These are phyloP conservation scores for Paralichthys olivaceus DNA, from an alignment of 2,113 vertebrate genomes.

Conservation along the genomic window DNA sequence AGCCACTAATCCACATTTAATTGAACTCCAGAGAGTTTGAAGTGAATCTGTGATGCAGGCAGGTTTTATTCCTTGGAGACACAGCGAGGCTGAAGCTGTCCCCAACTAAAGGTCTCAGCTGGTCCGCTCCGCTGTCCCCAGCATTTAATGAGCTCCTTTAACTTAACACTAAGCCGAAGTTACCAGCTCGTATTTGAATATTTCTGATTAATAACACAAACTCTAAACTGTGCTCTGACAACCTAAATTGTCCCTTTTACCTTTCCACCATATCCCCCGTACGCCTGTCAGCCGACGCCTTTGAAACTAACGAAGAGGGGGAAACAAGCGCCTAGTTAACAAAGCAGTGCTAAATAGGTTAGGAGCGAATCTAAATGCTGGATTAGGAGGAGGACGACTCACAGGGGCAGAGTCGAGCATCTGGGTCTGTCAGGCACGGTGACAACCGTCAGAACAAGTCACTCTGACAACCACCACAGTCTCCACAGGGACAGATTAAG, in stretches of 20 bases:
- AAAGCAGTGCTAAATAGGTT: slow-evolving; percentile 73
- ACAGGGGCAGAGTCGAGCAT: slow-evolving; percentile 81
- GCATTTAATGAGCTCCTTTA: slow-evolving; percentile 84
- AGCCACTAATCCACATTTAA: slow-evolving; percentile 97
- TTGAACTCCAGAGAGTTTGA: slow-evolving; percentile 99
- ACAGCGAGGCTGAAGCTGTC: slow-evolving; percentile 64
- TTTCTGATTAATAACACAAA: slow-evolving; percentile 78
- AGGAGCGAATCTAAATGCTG: slow-evolving; percentile 81
- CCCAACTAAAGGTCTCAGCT: slow-evolving; percentile 85
- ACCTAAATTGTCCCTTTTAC: slow-evolving; percentile 56
- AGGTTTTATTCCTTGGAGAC: slow-evolving; percentile 79
- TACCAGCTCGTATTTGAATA: slow-evolving; percentile 74
- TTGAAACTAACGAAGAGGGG: slow-evolving; percentile 77
- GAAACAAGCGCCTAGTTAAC: slow-evolving; percentile 74
- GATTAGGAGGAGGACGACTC: slow-evolving; percentile 82
- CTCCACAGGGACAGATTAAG: slow-evolving; percentile 82
- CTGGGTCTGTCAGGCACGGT: slow-evolving; percentile 82
- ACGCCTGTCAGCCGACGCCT: slow-evolving; percentile 71
- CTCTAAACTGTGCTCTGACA: slow-evolving; percentile 53
- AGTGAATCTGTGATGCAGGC: slow-evolving; percentile 89
- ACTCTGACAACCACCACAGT: slow-evolving; percentile 83
- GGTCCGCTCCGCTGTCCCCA: slow-evolving; percentile 70
- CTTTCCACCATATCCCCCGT: slow-evolving; percentile 59
- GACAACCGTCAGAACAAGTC: slow-evolving; percentile 87
- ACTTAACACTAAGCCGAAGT: slow-evolving; percentile 60